phyloP scores from a whole-genome alignment of 2,113 vertebrate species.

The Alligator mississippiensis region DNA sequence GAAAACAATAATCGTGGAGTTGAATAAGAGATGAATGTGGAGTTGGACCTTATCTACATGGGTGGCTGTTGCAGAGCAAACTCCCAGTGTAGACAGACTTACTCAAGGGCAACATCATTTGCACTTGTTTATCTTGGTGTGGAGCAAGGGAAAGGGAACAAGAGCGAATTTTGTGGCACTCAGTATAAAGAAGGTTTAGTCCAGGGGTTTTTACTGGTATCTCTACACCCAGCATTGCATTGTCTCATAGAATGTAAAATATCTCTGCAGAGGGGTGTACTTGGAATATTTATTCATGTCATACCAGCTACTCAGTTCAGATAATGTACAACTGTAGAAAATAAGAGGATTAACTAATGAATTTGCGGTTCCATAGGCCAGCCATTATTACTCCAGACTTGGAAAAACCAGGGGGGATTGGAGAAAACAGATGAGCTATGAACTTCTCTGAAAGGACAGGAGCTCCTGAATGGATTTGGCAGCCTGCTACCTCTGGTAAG shows the following conservation, averaged over 20 bases:
- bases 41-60: not conserved
- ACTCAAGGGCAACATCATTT: not conserved
- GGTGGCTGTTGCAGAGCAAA: not conserved
- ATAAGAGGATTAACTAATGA: not conserved
- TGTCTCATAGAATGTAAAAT: not conserved
- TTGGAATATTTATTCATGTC: not conserved
- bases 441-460: not conserved
- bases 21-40: not conserved
- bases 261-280: not conserved
- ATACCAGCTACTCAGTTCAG: not conserved
- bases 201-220: not conserved
- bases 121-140: not conserved
- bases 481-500: not conserved
- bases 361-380: not conserved
- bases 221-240: not conserved
- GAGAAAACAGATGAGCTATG: not conserved
- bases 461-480: not conserved
- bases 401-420: not conserved
- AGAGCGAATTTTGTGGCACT: too few species aligned
- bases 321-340: not conserved
- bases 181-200: too few species aligned
- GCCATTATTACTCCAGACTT: not conserved
- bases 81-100: not conserved
- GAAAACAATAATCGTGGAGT: rapidly evolving
- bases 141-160: not conserved